phyloP scores from a whole-genome alignment of 2,888 invertebrate species.

The Drosophila recens region DNA sequence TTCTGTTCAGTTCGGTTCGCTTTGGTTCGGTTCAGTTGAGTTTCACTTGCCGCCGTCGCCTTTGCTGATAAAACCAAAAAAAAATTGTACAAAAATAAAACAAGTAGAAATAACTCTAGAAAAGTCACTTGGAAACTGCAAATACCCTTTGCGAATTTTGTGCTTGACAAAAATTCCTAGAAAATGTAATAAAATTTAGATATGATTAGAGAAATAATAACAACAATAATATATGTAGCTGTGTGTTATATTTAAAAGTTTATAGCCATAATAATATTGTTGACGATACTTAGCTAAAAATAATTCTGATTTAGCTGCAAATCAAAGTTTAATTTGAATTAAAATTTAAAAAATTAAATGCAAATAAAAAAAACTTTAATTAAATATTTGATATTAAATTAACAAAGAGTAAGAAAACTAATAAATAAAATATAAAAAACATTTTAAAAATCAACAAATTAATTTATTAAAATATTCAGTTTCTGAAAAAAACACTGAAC shows the following conservation, averaged over 20 bases:
- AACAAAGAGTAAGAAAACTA: neutral
- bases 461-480: neutral
- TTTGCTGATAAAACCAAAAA: conserved; percentile 56
- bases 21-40: conserved; percentile 52
- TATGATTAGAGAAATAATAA: neutral
- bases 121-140: conserved; percentile 11
- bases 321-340: neutral
- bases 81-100: conserved; percentile 27
- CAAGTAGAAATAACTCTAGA: conserved; percentile 5
- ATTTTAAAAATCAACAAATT: neutral
- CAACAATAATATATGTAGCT: neutral
- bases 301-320: neutral
- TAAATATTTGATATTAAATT: neutral
- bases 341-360: neutral
- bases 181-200: neutral
- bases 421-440: too few species aligned
- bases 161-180: neutral
- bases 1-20: conserved; percentile 42
- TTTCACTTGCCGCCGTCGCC: conserved; percentile 73
- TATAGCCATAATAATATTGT: neutral
- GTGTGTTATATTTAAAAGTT: neutral
- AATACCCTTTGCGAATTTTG: conserved; percentile 38
- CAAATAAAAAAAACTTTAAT: neutral
- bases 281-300: too few species aligned
- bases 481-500: neutral